phyloP scores from a whole-genome alignment of 2,113 vertebrate species.

The Tapirus terrestris region DNA sequence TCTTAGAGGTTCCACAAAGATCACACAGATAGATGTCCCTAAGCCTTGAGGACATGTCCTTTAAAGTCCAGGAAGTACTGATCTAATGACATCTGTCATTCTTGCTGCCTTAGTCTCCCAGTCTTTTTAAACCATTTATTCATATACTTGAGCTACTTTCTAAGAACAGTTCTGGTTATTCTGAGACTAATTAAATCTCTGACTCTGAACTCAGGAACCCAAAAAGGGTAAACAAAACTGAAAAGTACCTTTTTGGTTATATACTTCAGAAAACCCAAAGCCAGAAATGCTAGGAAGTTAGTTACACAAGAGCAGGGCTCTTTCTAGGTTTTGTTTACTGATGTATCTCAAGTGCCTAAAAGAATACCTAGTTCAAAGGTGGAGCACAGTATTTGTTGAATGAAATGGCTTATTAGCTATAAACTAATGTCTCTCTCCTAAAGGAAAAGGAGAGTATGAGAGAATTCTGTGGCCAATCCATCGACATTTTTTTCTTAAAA shows the following conservation, averaged over 20 bases:
- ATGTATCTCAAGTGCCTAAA: slow-evolving; percentile 20
- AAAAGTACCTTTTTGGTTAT: slow-evolving; percentile 28
- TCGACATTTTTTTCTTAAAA: slow-evolving; percentile 41
- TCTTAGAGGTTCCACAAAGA: not conserved
- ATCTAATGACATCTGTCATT: not conserved
- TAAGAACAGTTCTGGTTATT: slow-evolving; percentile 80
- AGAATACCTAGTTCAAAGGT: not conserved
- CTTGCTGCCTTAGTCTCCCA: slow-evolving; percentile 10
- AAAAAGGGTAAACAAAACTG: slow-evolving; percentile 55
- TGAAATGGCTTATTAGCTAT: slow-evolving; percentile 44
- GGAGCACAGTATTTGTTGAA: not conserved
- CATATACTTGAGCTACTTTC: slow-evolving; percentile 70
- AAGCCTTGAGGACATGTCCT: slow-evolving; percentile 7
- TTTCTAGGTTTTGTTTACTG: slow-evolving; percentile 51
- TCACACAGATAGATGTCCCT: not conserved
- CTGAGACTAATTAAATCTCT: slow-evolving; percentile 77
- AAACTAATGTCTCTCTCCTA: not conserved
- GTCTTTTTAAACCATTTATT: slow-evolving; percentile 60
- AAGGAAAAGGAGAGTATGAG: not conserved
- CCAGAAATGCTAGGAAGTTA: slow-evolving; percentile 45
- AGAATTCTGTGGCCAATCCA: slow-evolving; percentile 15
- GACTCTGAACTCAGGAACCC: slow-evolving; percentile 72
- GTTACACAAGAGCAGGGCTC: not conserved
- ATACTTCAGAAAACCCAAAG: slow-evolving; percentile 21
- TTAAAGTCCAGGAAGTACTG: slow-evolving; percentile 27